Evolutionary conservation across 2,888 invertebrate genomes (phyloP), one percentile per base, ranked within the genome.

Genomic region (Acrobasis repandana): DNA sequence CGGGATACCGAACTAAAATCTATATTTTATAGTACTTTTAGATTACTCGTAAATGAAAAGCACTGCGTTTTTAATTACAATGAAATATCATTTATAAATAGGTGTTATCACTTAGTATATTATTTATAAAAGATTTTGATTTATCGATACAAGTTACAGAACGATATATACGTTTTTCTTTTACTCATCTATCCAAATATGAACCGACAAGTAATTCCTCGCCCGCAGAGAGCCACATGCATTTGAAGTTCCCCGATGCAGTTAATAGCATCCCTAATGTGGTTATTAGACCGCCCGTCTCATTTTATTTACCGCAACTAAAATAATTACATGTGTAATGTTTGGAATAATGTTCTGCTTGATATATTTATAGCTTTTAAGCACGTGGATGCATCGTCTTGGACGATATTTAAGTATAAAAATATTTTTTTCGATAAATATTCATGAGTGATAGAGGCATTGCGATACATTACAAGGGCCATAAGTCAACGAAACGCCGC

Each of bases 361-460:
- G 82, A 86, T 84, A 82, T 86, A 88, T 91, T 90, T 90, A 90
- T 88, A 79, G 83, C 77, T 73, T 75, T 74, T 74, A 77, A 80
- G 78, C 79, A 82, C 72, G 79, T 78, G 77, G 76, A 75, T 73
- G 78, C 76, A 76, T 73, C 75, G 70, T 70, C 69, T 72, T 74
- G 76, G 77, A 75, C 74, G 84, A 86, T 82, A 83, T 80, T 81
- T 79, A 85, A 80, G 80, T 78, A 82, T 78, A 28, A 77, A 81
- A 80, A 82, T 80, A 80, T 78, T 88, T 83, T 85, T 88, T 85
- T 82, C 77, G 78, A 88, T 90, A 86, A 91, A 91, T 92, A 91
- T 92, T 91, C 88, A 92, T 90, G 89, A 91, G 85, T 86, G 87
- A 90, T 91, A 85, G 85, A 86, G 88, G 85, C 80, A 85, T 86